Evolutionary conservation across 2,888 invertebrate species (phyloP).

Genomic region (Epirrhoe tristata): DNA sequence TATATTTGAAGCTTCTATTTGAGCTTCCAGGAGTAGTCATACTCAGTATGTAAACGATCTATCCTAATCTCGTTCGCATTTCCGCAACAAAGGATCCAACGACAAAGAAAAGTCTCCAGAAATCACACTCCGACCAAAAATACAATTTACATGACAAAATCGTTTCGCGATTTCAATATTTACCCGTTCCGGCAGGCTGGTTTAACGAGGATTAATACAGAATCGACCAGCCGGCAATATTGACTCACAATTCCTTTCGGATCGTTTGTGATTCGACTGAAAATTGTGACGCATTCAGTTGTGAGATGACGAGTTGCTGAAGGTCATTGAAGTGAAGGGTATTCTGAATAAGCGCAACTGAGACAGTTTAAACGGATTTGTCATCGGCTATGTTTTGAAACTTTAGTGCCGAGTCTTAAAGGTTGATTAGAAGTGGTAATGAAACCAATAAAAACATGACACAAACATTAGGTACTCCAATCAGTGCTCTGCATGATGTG

Average conservation of each 20-base stretch:
- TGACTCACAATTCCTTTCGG: conserved; percentile 46
- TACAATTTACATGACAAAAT: conserved; percentile 45
- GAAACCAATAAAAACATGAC: too few species aligned
- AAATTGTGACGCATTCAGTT: conserved; percentile 42
- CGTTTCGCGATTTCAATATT: conserved; percentile 46
- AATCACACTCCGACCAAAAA: conserved; percentile 41
- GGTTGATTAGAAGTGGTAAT: too few species aligned
- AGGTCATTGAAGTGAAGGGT: conserved; percentile 1
- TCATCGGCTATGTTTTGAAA: neutral
- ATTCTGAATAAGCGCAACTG: neutral
- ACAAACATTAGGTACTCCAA: too few species aligned
- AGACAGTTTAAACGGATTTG: neutral
- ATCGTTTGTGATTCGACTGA: conserved; percentile 46
- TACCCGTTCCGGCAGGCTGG: conserved; percentile 41
- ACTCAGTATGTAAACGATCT: neutral
- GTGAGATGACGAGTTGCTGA: conserved; percentile 29
- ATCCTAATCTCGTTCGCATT: conserved; percentile 20
- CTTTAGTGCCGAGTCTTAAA: too few species aligned
- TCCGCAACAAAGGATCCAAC: conserved; percentile 22
- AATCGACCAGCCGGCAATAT: conserved; percentile 45
- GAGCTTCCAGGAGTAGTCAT: neutral
- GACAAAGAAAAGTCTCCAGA: conserved; percentile 35
- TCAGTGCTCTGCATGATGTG: too few species aligned
- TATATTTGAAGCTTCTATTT: neutral
- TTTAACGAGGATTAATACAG: conserved; percentile 47